phyloP scores from a whole-genome alignment of 1,140 invertebrate genomes.

The Apis laboriosa region DNA sequence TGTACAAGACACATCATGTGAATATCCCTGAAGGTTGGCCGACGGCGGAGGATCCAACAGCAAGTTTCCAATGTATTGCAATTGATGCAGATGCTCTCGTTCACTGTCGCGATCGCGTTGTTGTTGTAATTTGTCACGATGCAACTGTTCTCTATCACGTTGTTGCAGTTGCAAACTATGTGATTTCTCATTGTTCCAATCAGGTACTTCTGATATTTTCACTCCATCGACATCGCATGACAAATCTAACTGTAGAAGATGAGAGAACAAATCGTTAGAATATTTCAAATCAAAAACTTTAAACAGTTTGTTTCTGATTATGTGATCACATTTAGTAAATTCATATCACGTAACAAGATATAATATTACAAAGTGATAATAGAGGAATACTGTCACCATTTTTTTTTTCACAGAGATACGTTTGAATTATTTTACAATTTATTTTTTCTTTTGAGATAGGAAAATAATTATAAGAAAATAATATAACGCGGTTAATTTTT shows the following conservation, averaged over 20 bases:
- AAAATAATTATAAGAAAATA: neutral
- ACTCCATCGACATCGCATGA: conserved; percentile 60
- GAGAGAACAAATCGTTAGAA: neutral
- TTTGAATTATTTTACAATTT: neutral
- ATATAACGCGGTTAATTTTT: conserved; percentile 4
- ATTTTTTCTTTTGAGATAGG: neutral
- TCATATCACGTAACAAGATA: conserved; percentile 3
- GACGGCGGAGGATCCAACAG: conserved; percentile 67
- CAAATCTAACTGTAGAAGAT: conserved; percentile 52
- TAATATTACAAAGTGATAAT: neutral
- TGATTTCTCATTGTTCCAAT: conserved; percentile 39
- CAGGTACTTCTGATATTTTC: conserved; percentile 40
- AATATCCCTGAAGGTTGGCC: conserved; percentile 36
- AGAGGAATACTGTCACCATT: neutral
- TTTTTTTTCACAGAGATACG: neutral
- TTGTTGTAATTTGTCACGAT: conserved; percentile 47
- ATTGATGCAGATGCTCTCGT: conserved; percentile 67
- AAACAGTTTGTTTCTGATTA: neutral
- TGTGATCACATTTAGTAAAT: neutral
- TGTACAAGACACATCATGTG: conserved; percentile 40
- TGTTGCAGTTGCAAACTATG: conserved; percentile 34
- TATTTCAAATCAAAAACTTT: neutral
- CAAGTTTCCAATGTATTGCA: conserved; percentile 71
- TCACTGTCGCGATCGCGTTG: conserved; percentile 48
- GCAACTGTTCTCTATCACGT: conserved; percentile 41